Percentiles rank a stretch among this genome's conserved stretches.
These are phyloP conservation scores for Lasiommata megera DNA, from an alignment of 2,888 invertebrate species.

Conservation along the genomic window DNA sequence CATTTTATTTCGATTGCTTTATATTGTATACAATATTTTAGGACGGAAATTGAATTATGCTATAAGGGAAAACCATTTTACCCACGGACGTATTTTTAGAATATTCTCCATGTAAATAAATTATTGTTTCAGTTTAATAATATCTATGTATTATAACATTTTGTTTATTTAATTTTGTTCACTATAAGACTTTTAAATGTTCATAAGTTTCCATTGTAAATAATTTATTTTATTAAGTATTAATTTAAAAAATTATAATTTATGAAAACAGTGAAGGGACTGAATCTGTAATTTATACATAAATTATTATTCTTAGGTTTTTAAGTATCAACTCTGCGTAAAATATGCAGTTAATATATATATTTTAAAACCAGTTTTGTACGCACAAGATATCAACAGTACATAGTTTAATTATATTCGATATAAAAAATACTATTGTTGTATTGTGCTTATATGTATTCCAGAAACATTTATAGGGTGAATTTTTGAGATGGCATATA, in stretches of 20 bases:
- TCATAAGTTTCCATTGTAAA: conserved; percentile 29
- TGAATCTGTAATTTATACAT: conserved; percentile 53
- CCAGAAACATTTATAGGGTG: background rate
- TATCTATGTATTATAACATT: conserved; percentile 15
- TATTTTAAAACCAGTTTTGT: background rate
- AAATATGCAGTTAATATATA: conserved; percentile 1
- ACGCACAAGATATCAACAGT: conserved; percentile 6
- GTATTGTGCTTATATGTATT: background rate
- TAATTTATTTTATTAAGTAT: conserved; percentile 44
- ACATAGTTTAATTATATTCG: background rate
- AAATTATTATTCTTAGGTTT: conserved; percentile 39
- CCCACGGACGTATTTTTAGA: conserved; percentile 21
- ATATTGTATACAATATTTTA: conserved; percentile 9
- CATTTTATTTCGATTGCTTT: conserved; percentile 7
- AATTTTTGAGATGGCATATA: too few relatives aligned
- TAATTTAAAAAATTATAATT: conserved; percentile 32
- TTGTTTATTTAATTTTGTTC: conserved; percentile 32
- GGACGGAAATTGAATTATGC: conserved; percentile 16
- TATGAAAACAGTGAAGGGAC: conserved; percentile 51
- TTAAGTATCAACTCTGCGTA: background rate
- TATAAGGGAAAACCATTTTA: conserved; percentile 10
- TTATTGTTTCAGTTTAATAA: conserved; percentile 18
- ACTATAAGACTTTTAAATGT: conserved; percentile 20
- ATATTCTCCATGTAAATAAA: conserved; percentile 33
- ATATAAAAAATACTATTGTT: background rate